Conservation (phyloP, 1,140 invertebrate genomes). For the Drosophila quadrilineata region DNA sequence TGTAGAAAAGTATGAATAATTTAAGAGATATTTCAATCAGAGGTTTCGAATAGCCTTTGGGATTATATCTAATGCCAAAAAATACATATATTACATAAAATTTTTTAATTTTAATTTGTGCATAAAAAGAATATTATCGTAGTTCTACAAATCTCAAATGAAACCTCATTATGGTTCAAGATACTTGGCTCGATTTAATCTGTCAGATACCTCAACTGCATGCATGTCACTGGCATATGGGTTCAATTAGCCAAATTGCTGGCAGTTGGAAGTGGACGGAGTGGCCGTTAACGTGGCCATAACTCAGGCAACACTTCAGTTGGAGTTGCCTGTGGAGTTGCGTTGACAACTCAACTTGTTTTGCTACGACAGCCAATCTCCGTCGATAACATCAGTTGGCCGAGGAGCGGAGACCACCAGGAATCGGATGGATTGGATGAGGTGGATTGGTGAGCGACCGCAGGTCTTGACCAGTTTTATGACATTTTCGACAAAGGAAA, state of each 20-base stretch:
- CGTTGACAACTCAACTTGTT: slow-evolving; percentile 79
- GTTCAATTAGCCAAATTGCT: slow-evolving; percentile 66
- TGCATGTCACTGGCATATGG: slow-evolving; percentile 30
- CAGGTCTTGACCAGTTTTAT: slow-evolving; percentile 55
- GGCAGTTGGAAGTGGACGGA: slow-evolving; percentile 22
- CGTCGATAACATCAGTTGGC: slow-evolving; percentile 54
- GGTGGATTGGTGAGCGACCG: too few relatives aligned
- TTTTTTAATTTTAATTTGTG: too few relatives aligned
- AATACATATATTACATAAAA: too few relatives aligned
- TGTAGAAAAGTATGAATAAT: too few relatives aligned
- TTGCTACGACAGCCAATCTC: slow-evolving; percentile 54
- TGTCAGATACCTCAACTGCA: slow-evolving; percentile 4
- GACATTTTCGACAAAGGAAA: slow-evolving; percentile 30
- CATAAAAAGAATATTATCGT: too few relatives aligned
- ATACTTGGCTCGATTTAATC: not conserved
- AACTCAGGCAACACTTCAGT: slow-evolving; percentile 68
- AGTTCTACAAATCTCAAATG: too few relatives aligned
- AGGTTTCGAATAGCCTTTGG: too few relatives aligned
- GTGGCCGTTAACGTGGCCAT: slow-evolving; percentile 47
- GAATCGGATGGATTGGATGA: slow-evolving; percentile 18
- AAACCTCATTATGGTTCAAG: too few relatives aligned
- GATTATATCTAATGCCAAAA: too few relatives aligned
- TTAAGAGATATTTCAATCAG: too few relatives aligned
- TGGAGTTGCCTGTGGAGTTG: slow-evolving; percentile 58
- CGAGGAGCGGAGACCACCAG: slow-evolving; percentile 41